Evolutionary conservation across 2,888 invertebrate species (phyloP).

Genomic region (Spisula solida): DNA sequence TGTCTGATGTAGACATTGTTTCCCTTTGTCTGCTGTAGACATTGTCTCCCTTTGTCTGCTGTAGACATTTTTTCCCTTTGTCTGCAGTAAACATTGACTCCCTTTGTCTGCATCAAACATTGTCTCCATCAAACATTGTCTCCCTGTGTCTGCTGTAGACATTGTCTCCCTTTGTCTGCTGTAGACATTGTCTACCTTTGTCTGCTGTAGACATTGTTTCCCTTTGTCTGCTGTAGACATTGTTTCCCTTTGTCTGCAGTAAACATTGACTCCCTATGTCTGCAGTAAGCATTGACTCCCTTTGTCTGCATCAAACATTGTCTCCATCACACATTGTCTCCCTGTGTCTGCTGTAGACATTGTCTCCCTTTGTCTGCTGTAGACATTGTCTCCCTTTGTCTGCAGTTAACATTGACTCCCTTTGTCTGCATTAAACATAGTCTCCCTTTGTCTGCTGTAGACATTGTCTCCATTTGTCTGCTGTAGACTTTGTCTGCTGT

Average conservation of each 20-base stretch:
- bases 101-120: background rate
- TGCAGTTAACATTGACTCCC: background rate
- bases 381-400: background rate
- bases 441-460: background rate
- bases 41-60: background rate
- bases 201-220: background rate
- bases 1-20: background rate
- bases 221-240: background rate
- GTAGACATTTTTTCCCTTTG: background rate
- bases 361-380: background rate
- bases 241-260: background rate
- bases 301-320: background rate
- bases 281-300: background rate
- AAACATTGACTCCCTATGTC: background rate
- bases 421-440: background rate
- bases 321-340: no score
- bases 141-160: background rate
- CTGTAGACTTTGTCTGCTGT: background rate
- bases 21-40: background rate
- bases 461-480: conserved; percentile 8
- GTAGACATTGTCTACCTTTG: background rate
- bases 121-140: background rate
- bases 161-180: background rate
- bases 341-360: background rate
- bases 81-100: background rate